Percentiles rank a stretch among this genome's conserved stretches.
phyloP scores from a whole-genome alignment of 2,888 invertebrate genomes.

The Ditula angustiorana region DNA sequence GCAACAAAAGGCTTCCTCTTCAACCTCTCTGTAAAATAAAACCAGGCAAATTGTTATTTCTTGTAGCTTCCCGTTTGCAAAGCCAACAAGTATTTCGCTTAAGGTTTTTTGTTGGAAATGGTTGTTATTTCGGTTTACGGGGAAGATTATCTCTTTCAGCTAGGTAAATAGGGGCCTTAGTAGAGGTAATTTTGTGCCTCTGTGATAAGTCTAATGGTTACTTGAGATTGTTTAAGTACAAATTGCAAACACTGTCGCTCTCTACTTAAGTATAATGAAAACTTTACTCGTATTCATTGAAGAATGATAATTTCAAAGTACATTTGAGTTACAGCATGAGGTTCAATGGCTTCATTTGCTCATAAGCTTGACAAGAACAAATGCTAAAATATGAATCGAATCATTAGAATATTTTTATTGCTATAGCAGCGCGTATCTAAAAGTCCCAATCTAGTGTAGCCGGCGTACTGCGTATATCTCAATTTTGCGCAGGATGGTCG shows the following conservation, averaged over 20 bases:
- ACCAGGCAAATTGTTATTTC: slow-evolving; percentile 45
- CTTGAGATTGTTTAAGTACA: neutral
- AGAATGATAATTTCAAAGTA: neutral
- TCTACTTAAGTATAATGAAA: neutral
- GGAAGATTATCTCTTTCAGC: slow-evolving; percentile 40
- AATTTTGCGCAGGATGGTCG: slow-evolving; percentile 68
- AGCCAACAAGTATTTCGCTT: slow-evolving; percentile 40
- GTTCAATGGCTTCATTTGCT: no score
- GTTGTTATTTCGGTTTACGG: slow-evolving; percentile 48
- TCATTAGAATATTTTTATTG: slow-evolving; percentile 12
- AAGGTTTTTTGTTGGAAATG: slow-evolving; percentile 47
- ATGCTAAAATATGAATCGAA: no score
- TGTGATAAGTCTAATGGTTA: slow-evolving; percentile 1
- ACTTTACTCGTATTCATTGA: neutral
- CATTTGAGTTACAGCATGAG: no score
- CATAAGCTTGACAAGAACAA: no score
- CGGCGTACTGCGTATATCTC: slow-evolving; percentile 47
- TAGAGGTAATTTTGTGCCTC: slow-evolving; percentile 31
- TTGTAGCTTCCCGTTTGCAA: slow-evolving; percentile 37
- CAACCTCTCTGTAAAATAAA: slow-evolving; percentile 64
- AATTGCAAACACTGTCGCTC: no score
- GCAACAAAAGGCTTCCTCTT: slow-evolving; percentile 60
- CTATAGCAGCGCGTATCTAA: neutral
- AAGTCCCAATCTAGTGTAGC: slow-evolving; percentile 17
- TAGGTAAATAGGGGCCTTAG: slow-evolving; percentile 31